These are phyloP conservation scores for Ceuthmochares aereus DNA, from an alignment of 2,113 vertebrate species.

Conservation along the genomic window DNA sequence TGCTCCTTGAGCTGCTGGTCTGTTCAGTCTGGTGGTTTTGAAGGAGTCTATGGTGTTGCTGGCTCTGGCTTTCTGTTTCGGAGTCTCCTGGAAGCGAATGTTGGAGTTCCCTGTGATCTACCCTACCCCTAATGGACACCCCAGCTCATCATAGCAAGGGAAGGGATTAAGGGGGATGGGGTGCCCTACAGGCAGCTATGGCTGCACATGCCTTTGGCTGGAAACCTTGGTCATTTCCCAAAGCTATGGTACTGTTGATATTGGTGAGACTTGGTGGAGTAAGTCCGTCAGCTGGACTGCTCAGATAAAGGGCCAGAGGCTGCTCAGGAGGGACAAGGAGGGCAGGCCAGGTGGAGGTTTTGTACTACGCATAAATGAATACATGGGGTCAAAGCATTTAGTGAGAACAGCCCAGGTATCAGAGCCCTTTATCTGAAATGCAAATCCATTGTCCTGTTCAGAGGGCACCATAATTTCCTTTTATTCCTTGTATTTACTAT, in stretches of 20 bases:
- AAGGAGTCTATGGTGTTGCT: background rate
- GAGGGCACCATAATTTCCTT: background rate
- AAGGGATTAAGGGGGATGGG: background rate
- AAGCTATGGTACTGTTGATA: background rate
- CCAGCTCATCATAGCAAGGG: background rate
- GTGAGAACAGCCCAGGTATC: background rate
- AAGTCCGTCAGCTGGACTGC: background rate
- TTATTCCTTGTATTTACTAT: background rate
- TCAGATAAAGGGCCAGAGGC: background rate
- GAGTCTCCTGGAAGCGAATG: background rate
- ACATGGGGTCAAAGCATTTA: background rate
- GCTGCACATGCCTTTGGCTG: background rate
- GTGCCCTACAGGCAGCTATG: rapidly evolving
- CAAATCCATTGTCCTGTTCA: background rate
- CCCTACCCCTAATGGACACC: too few relatives aligned
- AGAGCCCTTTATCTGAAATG: background rate
- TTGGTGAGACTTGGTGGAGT: background rate
- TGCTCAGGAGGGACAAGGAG: background rate
- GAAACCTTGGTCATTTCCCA: background rate
- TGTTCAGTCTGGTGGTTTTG: rapidly evolving
- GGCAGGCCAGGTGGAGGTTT: background rate
- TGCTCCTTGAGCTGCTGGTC: background rate
- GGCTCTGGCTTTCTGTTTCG: background rate
- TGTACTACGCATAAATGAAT: background rate
- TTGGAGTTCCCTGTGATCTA: background rate